Conservation (phyloP, 2,797 vertebrate species). For the Schizopygopsis malacanthus region DNA sequence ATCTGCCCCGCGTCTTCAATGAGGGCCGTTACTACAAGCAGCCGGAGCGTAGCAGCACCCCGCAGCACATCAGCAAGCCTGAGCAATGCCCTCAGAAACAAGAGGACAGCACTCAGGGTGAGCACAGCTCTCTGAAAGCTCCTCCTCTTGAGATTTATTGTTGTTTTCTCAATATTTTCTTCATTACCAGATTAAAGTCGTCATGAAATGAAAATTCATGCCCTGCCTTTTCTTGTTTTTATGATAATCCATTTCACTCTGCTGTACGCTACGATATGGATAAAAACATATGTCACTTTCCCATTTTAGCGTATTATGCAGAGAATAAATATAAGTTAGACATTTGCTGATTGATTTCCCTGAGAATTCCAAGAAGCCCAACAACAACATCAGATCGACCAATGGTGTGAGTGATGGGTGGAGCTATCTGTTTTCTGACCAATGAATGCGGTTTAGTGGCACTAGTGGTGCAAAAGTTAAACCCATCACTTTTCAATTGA, state of each 20-base stretch:
- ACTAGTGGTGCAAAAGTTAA: neutral
- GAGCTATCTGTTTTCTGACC: constrained; percentile 2
- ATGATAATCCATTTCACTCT: neutral
- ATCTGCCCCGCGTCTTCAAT: constrained; percentile 94
- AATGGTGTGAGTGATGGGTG: neutral
- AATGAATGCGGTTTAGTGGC: neutral
- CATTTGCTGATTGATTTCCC: neutral
- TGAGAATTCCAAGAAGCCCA: neutral
- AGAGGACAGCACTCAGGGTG: constrained; percentile 95
- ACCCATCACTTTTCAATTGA: neutral
- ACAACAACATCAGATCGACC: neutral
- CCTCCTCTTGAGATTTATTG: neutral
- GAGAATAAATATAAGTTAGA: neutral
- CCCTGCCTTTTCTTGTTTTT: neutral
- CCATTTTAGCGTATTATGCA: neutral
- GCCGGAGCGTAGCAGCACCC: constrained; percentile 83
- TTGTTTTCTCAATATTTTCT: neutral
- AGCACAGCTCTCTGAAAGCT: neutral
- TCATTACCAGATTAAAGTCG: neutral
- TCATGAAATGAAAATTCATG: neutral
- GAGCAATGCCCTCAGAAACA: constrained; percentile 89
- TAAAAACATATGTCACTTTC: neutral
- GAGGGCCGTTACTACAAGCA: constrained; percentile 90
- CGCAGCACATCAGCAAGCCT: constrained; percentile 85
- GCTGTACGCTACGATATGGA: too few relatives aligned